A percentile compares a stretch with the other conserved stretches of the same genome.
These are phyloP conservation scores for Oedothorax gibbosus DNA, from an alignment of 1,140 invertebrate genomes.

Conservation along the genomic window DNA sequence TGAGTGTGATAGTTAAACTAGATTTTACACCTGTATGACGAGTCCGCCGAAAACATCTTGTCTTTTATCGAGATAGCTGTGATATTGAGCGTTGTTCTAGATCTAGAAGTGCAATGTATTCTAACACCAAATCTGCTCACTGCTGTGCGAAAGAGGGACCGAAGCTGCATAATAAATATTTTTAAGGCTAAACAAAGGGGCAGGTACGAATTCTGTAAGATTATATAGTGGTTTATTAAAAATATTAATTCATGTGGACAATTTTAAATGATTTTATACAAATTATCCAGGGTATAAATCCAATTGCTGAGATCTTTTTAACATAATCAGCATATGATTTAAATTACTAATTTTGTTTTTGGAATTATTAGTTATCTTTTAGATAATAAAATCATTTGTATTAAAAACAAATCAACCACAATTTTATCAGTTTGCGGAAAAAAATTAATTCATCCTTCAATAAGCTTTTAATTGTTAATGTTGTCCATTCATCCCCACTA, in stretches of 20 bases:
- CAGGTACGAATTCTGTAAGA: neutral
- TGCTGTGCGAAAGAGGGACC: slow-evolving; percentile 32
- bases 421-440: neutral
- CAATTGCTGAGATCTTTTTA: no score
- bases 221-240: neutral
- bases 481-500: neutral
- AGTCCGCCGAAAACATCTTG: slow-evolving; percentile 55
- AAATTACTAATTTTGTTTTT: neutral
- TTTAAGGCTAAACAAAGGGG: slow-evolving; percentile 4
- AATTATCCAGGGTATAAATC: no score
- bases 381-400: no score
- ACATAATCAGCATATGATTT: neutral
- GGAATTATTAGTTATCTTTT: no score
- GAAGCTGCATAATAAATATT: slow-evolving; percentile 38
- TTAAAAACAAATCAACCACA: neutral
- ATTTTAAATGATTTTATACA: no score
- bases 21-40: slow-evolving; percentile 55
- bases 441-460: neutral
- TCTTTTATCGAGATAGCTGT: slow-evolving; percentile 59
- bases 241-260: no score
- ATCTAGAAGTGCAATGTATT: slow-evolving; percentile 59
- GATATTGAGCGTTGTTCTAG: slow-evolving; percentile 58
- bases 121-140: slow-evolving; percentile 53
- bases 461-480: neutral
- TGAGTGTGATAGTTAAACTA: slow-evolving; percentile 54